These are phyloP conservation scores for Eretmocerus hayati DNA, from an alignment of 2,888 invertebrate species.

Conservation along the genomic window DNA sequence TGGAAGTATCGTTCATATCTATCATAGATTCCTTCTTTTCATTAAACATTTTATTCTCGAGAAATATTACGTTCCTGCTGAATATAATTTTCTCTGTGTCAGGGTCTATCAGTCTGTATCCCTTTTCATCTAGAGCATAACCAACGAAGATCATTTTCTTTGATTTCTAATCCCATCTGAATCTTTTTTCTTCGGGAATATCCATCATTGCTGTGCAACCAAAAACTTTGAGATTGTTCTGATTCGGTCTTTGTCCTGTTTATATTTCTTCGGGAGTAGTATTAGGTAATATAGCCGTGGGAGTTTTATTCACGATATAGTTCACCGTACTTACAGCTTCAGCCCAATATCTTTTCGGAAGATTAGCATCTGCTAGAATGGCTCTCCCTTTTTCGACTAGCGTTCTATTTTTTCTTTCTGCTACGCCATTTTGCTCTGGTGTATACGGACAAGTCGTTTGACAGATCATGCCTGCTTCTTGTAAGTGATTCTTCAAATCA, in stretches of 20 bases:
- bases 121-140: neutral
- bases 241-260: neutral
- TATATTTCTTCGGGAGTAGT: neutral
- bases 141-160: neutral
- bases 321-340: neutral
- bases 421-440: neutral
- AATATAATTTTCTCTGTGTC: conserved; percentile 9
- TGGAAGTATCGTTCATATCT: no score
- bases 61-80: conserved; percentile 21
- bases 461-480: neutral
- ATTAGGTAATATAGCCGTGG: neutral
- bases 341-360: neutral
- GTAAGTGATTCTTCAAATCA: neutral
- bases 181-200: neutral
- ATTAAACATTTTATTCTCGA: neutral
- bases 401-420: neutral
- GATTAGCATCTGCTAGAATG: neutral
- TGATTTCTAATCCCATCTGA: conserved; percentile 1
- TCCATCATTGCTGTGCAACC: neutral
- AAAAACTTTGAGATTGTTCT: neutral
- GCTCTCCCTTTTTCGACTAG: neutral
- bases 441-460: neutral
- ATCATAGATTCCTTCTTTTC: no score
- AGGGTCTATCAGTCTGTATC: neutral
- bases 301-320: neutral